These are phyloP conservation scores for Sinelater perroti DNA, from an alignment of 2,888 invertebrate species.

Conservation along the genomic window DNA sequence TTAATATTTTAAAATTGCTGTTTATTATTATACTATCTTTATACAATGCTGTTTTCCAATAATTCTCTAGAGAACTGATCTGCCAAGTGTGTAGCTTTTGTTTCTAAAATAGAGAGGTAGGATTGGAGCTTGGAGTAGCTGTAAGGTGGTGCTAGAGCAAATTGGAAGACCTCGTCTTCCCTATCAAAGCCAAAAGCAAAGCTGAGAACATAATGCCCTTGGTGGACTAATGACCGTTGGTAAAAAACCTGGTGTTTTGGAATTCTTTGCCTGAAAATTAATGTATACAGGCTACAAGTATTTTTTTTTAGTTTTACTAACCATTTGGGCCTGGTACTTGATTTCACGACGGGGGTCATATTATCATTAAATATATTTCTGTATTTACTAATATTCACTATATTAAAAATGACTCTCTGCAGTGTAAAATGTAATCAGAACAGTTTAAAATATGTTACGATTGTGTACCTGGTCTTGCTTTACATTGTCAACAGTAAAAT, in stretches of 20 bases:
- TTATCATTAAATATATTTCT: conserved; percentile 88
- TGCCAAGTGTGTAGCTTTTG: conserved; percentile 64
- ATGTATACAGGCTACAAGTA: neutral
- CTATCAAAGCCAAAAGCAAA: conserved; percentile 94
- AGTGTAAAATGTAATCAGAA: conserved; percentile 52
- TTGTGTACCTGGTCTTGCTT: conserved; percentile 85
- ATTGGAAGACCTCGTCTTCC: conserved; percentile 95
- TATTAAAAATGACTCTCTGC: conserved; percentile 93
- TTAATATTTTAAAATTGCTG: neutral
- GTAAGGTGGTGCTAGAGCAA: conserved; percentile 93
- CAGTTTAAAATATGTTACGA: neutral
- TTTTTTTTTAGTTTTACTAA: conserved; percentile 52
- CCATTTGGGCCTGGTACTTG: conserved; percentile 91
- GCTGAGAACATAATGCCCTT: conserved; percentile 90
- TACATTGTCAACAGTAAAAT: conserved; percentile 97
- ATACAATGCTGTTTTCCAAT: conserved; percentile 72
- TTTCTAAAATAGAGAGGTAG: conserved; percentile 79
- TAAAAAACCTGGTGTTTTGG: conserved; percentile 88
- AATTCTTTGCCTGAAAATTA: conserved; percentile 73
- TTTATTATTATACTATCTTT: neutral
- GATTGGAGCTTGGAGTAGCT: conserved; percentile 92
- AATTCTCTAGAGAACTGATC: conserved; percentile 74
- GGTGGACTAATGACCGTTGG: conserved; percentile 88
- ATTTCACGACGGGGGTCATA: conserved; percentile 94
- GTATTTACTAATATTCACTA: conserved; percentile 95